phyloP scores from a whole-genome alignment of 2,888 invertebrate species.

The Caenorhabditis japonica region DNA sequence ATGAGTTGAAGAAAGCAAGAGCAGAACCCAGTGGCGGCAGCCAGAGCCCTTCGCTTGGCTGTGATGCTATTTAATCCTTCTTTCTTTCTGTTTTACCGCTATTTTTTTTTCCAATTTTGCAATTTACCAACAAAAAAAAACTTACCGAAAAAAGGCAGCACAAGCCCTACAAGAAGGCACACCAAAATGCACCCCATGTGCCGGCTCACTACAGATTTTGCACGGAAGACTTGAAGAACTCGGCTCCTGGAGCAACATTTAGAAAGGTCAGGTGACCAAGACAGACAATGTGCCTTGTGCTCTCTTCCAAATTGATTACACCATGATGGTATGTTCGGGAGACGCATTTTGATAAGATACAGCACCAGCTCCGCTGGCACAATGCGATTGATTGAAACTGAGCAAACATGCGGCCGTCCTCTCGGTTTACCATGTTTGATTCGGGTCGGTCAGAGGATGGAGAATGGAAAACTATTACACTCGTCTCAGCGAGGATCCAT shows the following conservation, averaged over 20 bases:
- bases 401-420: slow-evolving; percentile 15
- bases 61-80: too few species aligned
- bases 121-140: neutral
- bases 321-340: slow-evolving; percentile 8
- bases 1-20: too few species aligned
- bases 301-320: slow-evolving; percentile 23
- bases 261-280: slow-evolving; percentile 4
- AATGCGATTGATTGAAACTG: slow-evolving; percentile 36
- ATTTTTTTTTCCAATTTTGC: neutral
- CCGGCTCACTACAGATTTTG: slow-evolving; percentile 46
- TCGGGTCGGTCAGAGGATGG: too few species aligned
- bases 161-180: slow-evolving; percentile 58
- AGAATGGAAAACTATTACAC: too few species aligned
- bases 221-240: slow-evolving; percentile 31
- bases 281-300: slow-evolving; percentile 47
- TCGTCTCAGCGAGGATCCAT: too few species aligned
- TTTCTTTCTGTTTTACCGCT: too few species aligned
- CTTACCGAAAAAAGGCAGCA: slow-evolving; percentile 59
- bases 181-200: slow-evolving; percentile 60
- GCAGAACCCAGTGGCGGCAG: too few species aligned
- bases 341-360: slow-evolving; percentile 51
- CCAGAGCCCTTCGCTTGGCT: too few species aligned
- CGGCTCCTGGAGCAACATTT: slow-evolving; percentile 23
- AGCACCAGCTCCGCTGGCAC: slow-evolving; percentile 14
- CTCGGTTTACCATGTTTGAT: too few species aligned